Evolutionary conservation across 2,797 vertebrate species (phyloP).

Genomic region (Huso huso): DNA sequence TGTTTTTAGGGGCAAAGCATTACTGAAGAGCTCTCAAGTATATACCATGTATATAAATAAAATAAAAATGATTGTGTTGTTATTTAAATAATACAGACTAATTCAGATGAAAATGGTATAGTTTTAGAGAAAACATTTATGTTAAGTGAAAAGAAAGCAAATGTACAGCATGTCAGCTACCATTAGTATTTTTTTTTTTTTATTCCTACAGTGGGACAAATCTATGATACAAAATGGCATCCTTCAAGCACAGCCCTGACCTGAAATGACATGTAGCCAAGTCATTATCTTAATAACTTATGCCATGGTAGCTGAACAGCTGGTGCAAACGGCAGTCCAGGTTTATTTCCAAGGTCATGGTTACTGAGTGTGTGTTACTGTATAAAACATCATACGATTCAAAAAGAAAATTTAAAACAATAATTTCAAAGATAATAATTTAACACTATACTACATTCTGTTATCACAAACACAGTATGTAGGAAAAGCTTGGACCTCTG

Average conservation of each 20-base stretch:
- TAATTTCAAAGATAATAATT: slow-evolving; percentile 13
- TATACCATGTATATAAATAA: too few species aligned
- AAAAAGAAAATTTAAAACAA: neutral
- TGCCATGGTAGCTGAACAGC: slow-evolving; percentile 45
- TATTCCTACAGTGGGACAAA: slow-evolving; percentile 15
- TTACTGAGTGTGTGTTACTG: neutral
- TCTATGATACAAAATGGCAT: slow-evolving; percentile 26
- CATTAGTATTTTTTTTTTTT: slow-evolving; percentile 14
- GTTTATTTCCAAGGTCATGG: slow-evolving; percentile 27
- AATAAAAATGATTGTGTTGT: too few species aligned
- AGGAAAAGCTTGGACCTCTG: slow-evolving; percentile 10
- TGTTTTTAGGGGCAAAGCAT: too few species aligned
- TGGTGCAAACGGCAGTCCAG: slow-evolving; percentile 40
- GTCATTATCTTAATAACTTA: slow-evolving; percentile 40
- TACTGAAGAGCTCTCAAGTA: too few species aligned
- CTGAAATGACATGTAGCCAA: slow-evolving; percentile 28
- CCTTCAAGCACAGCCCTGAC: slow-evolving; percentile 20
- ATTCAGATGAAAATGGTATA: too few species aligned
- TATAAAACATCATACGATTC: slow-evolving; percentile 1
- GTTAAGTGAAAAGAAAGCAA: slow-evolving; percentile 41
- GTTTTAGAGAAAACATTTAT: too few species aligned
- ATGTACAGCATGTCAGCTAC: slow-evolving; percentile 27
- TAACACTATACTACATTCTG: slow-evolving; percentile 22
- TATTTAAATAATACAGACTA: too few species aligned
- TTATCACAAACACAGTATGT: slow-evolving; percentile 19